Evolutionary conservation across 2,113 vertebrate genomes (phyloP).

Genomic region (Sterna hirundo): DNA sequence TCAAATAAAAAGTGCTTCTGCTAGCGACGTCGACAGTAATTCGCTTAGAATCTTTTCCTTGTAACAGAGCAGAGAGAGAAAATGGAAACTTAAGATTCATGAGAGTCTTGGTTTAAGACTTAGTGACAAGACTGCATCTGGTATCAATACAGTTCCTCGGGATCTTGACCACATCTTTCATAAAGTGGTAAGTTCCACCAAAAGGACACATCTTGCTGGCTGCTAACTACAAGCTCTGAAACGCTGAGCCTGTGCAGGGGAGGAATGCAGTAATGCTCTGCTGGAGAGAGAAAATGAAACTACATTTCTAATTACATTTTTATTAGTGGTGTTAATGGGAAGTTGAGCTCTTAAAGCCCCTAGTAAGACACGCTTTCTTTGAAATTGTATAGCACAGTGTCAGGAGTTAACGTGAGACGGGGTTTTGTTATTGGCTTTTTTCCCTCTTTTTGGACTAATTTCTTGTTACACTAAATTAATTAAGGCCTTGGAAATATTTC

Average conservation of each 20-base stretch:
- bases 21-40: neutral
- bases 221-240: slow-evolving; percentile 20
- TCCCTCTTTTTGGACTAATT: neutral
- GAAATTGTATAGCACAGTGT: slow-evolving; percentile 8
- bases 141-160: slow-evolving; percentile 43
- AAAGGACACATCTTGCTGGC: slow-evolving; percentile 47
- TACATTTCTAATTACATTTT: slow-evolving; percentile 53
- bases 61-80: neutral
- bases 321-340: slow-evolving; percentile 54
- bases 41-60: slow-evolving; percentile 23
- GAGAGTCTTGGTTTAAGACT: slow-evolving; percentile 50
- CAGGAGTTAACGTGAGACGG: neutral
- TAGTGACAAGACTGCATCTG: slow-evolving; percentile 66
- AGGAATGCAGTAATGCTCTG: slow-evolving; percentile 29
- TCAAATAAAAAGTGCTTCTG: neutral
- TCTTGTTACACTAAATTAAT: slow-evolving; percentile 5
- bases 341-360: slow-evolving; percentile 29
- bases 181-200: slow-evolving; percentile 51
- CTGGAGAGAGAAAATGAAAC: slow-evolving; percentile 46
- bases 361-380: slow-evolving; percentile 1
- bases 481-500: neutral
- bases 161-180: slow-evolving; percentile 67
- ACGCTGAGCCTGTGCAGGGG: neutral
- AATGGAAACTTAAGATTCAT: slow-evolving; percentile 59
- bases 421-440: neutral